Conservation (phyloP, 2,113 vertebrate species). For the Crocuta crocuta region DNA sequence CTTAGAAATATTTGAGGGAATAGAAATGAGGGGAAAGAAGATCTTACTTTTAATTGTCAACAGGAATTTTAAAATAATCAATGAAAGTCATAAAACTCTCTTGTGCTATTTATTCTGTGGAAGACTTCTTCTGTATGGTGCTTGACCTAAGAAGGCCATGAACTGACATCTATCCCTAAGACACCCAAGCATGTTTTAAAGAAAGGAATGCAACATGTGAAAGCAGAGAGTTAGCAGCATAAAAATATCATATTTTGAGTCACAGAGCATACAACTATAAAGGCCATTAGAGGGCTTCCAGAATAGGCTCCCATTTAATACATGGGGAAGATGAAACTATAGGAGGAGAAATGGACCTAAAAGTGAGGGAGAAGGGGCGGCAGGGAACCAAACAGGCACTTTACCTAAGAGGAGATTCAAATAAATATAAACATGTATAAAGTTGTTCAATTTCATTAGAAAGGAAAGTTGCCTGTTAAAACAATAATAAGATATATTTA, state of each 20-base stretch:
- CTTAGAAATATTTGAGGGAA: background rate
- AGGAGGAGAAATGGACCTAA: background rate
- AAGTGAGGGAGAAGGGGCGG: background rate
- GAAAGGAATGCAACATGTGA: background rate
- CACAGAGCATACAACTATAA: background rate
- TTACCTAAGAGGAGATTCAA: constrained; percentile 5
- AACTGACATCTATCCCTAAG: background rate
- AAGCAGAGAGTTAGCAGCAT: background rate
- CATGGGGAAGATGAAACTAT: background rate
- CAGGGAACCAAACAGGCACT: background rate
- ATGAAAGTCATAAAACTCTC: constrained; percentile 24
- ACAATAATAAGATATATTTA: background rate
- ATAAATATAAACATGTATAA: background rate
- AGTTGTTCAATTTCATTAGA: background rate
- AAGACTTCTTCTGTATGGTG: background rate
- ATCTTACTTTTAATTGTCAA: constrained; percentile 2
- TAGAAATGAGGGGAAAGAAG: background rate
- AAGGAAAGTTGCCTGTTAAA: background rate
- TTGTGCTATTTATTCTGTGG: background rate
- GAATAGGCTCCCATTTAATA: background rate
- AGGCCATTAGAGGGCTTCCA: background rate
- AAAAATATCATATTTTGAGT: background rate
- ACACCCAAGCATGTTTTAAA: background rate
- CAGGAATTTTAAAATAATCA: constrained; percentile 29
- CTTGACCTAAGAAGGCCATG: background rate